Base-by-base conservation (phyloP, 2,888 invertebrate genomes). In the Conops quadrifasciatus region DNA sequence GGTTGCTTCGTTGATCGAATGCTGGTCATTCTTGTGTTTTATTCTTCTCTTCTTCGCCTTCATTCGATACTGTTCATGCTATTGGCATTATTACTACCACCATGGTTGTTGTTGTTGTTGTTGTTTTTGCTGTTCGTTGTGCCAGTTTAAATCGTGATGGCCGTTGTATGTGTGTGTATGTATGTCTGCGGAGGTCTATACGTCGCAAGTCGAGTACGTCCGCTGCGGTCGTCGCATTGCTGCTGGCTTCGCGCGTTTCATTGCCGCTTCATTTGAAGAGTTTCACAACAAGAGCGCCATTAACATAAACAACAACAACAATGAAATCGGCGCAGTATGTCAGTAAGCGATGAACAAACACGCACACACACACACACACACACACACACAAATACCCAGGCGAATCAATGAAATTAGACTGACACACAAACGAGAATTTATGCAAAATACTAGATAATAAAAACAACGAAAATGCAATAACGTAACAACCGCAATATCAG, bases 341-440 rank as follows among this genome's bases (percentile, higher is more conserved):
- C 45, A 62, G 62, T 45, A 24, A 24, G 62, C 72, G 60, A 47
- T 26, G 26, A 36, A 59, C 56, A 59, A 43, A 59, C 58, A 67
- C 45, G 45, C 47, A 47, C 59, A 51, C n/a, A 66, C 36, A 28
- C 53, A 66, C 21, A 64, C 51, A 68, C 68, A 66, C 26, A 59
- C 49, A 56, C 24, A 56, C 56, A 56, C 9, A 63, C 24, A 16
- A 19, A 63, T 15, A 21, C 47, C 13, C 45, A 58, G 15, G 26
- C n/a, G 2, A 19, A 65, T 47, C 45, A 49, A 16, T 5, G 26
- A 51, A 28, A 7, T 13, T n/a, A 16, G 21, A 24, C 60, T 47
- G 21, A 47, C 21, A 47, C 45, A 63, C 21, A 47, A 24, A 45
- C 51, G 53, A 13, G 69, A 68, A 51, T 56, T 53, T 30, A 36